phyloP scores from a whole-genome alignment of 2,797 vertebrate species.

The Knipowitschia caucasica region DNA sequence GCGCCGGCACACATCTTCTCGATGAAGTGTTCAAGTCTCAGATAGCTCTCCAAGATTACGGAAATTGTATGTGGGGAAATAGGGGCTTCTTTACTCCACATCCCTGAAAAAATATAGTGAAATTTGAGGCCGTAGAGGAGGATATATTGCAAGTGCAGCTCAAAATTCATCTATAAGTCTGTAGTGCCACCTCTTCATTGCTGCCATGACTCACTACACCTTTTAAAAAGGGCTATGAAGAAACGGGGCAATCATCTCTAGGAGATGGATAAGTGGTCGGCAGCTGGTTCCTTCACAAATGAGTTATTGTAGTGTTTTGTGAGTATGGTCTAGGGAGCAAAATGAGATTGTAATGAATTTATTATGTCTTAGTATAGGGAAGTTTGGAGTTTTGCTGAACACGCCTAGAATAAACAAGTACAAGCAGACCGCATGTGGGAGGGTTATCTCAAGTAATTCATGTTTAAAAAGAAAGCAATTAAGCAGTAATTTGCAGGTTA shows the following conservation, averaged over 20 bases:
- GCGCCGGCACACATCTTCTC: neutral
- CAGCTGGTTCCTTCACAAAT: slow-evolving; percentile 12
- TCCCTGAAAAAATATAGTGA: neutral
- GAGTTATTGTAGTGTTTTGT: slow-evolving; percentile 5
- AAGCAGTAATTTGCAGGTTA: slow-evolving; percentile 12
- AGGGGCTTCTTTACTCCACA: slow-evolving; percentile 3
- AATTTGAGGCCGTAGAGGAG: slow-evolving; percentile 5
- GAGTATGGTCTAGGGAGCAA: neutral
- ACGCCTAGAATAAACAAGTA: slow-evolving; percentile 8
- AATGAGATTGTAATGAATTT: slow-evolving; percentile 8
- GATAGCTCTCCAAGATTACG: neutral
- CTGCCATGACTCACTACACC: slow-evolving; percentile 9
- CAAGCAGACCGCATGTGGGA: neutral
- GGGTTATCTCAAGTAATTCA: slow-evolving; percentile 6
- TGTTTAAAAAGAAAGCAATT: slow-evolving; percentile 7
- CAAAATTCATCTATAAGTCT: slow-evolving; percentile 3
- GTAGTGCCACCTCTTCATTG: slow-evolving; percentile 10
- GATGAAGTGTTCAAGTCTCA: neutral
- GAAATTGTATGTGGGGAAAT: neutral
- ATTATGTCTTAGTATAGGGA: slow-evolving; percentile 7
- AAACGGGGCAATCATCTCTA: slow-evolving; percentile 7
- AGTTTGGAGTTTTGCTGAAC: slow-evolving; percentile 8
- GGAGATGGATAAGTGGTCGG: slow-evolving; percentile 9
- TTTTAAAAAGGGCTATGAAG: slow-evolving; percentile 8
- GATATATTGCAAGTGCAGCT: neutral